Evolutionary conservation across 2,888 invertebrate genomes (phyloP).

Genomic region (Drosophila cognata): DNA sequence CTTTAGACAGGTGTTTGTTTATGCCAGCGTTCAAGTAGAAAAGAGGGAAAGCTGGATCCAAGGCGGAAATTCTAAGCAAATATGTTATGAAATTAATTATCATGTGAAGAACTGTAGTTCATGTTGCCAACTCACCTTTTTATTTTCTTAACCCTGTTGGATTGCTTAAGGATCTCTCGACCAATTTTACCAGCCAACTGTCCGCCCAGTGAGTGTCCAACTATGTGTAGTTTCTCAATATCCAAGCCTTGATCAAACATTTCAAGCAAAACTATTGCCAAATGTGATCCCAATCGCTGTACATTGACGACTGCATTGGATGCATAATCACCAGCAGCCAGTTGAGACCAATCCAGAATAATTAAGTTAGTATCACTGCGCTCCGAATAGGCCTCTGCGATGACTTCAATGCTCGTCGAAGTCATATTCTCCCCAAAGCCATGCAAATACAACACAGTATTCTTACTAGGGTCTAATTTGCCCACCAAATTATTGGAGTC

Average conservation of each 20-base stretch:
- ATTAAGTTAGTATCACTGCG: conserved; percentile 82
- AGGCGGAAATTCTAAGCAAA: conserved; percentile 86
- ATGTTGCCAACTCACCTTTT: conserved; percentile 54
- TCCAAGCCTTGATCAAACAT: conserved; percentile 82
- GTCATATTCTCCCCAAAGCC: conserved; percentile 87
- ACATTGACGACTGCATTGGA: conserved; percentile 83
- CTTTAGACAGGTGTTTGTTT: conserved; percentile 84
- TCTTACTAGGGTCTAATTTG: conserved; percentile 84
- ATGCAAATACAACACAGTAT: conserved; percentile 87
- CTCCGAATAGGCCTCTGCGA: conserved; percentile 83
- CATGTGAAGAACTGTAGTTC: neutral
- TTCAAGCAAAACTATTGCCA: conserved; percentile 77
- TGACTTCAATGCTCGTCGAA: conserved; percentile 87
- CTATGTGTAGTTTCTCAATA: conserved; percentile 80
- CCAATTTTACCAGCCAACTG: conserved; percentile 83
- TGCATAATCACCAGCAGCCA: conserved; percentile 84
- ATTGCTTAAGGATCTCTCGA: conserved; percentile 66
- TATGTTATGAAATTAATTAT: neutral
- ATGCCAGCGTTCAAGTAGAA: conserved; percentile 85
- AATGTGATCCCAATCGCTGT: conserved; percentile 77
- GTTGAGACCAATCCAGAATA: conserved; percentile 83
- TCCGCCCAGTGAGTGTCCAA: conserved; percentile 84
- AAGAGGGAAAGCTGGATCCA: conserved; percentile 88
- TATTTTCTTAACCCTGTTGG: conserved; percentile 55
- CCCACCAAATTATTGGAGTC: conserved; percentile 72